Evolutionary conservation across 2,113 vertebrate genomes (phyloP).

Genomic region (Ranitomeya variabilis): DNA sequence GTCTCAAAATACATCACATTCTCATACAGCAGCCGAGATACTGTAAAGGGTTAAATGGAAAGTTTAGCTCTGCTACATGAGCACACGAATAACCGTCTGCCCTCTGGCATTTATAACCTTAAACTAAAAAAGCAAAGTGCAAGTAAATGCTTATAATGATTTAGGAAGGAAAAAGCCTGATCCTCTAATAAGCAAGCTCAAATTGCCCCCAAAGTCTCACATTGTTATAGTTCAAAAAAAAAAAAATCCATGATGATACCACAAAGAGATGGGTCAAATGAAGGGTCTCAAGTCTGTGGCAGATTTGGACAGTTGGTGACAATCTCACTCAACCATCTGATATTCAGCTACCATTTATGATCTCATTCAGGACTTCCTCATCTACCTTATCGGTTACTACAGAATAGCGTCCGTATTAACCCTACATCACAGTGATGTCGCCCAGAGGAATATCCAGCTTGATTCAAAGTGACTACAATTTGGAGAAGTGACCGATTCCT

Average conservation of each 20-base stretch:
- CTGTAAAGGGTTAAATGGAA: background rate
- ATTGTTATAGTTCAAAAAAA: background rate
- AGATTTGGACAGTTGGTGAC: background rate
- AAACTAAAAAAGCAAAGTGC: background rate
- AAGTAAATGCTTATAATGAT: background rate
- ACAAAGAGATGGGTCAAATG: background rate
- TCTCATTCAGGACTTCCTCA: background rate
- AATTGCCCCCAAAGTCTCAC: background rate
- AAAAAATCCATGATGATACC: background rate
- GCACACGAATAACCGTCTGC: background rate
- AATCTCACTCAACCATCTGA: background rate
- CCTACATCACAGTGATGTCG: background rate
- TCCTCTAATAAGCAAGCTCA: background rate
- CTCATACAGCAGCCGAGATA: background rate
- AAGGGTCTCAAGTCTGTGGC: background rate
- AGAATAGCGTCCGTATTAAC: background rate
- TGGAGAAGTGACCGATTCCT: slow-evolving; percentile 30
- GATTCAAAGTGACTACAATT: background rate
- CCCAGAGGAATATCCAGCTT: slow-evolving; percentile 13
- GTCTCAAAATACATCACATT: background rate
- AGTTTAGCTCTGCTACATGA: background rate
- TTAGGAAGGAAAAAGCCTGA: background rate
- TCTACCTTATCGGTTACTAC: background rate
- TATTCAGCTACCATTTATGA: background rate
- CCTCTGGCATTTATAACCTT: background rate